Percentiles rank a stretch among this genome's conserved stretches.
Evolutionary conservation across 35 echinoderm and acorn worm genomes (phyloP).

Genomic region (Heliocidaris tuberculata): DNA sequence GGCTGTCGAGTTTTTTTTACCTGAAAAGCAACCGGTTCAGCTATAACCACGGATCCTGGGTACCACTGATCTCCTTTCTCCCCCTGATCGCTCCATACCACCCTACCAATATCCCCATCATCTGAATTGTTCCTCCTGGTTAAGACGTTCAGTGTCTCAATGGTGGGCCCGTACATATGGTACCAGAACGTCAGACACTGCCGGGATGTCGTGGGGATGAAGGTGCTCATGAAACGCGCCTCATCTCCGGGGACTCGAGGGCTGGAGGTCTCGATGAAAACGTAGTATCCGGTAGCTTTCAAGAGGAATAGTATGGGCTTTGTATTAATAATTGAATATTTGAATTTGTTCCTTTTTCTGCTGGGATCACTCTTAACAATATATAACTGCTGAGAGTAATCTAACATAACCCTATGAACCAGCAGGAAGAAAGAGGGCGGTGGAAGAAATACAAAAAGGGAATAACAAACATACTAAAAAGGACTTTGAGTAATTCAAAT

Average conservation of each 20-base stretch:
- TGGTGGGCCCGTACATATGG: conserved; percentile 78
- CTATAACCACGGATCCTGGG: background rate
- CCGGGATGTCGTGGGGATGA: conserved; percentile 24
- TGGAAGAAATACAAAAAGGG: no score
- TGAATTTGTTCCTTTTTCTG: no score
- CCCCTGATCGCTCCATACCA: background rate
- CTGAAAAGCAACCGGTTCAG: background rate
- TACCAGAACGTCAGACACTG: conserved; percentile 90
- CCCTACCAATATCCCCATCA: background rate
- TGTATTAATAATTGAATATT: no score
- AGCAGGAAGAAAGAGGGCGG: no score
- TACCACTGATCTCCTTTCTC: conserved; percentile 6
- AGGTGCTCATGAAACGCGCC: conserved; percentile 63
- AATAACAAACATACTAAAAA: no score
- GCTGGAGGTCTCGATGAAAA: conserved; percentile 73
- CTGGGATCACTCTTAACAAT: no score
- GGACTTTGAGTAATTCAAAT: no score
- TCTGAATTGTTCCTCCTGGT: background rate
- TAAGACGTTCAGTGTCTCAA: conserved; percentile 74
- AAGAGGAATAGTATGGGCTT: no score
- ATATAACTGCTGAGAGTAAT: no score
- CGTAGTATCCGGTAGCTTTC: conserved; percentile 62
- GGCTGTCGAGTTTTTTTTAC: no score
- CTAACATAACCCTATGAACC: no score
- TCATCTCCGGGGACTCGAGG: conserved; percentile 28